These are phyloP conservation scores for Cinara cedri DNA, from an alignment of 2,888 invertebrate species.

Conservation along the genomic window DNA sequence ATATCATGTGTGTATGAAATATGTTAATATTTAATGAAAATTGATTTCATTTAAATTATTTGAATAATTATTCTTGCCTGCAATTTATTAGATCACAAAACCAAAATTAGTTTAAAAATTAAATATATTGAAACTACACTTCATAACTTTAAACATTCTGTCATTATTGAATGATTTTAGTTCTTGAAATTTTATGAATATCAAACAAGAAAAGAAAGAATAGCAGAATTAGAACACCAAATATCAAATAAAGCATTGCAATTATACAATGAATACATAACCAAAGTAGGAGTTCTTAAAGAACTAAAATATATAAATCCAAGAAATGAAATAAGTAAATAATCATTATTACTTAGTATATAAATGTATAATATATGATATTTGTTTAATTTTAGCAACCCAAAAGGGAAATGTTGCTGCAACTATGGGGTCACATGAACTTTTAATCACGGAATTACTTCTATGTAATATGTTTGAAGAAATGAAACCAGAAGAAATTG, in stretches of 20 bases:
- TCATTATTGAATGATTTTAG: slow-evolving; percentile 36
- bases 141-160: no score
- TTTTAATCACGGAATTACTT: slow-evolving; percentile 92
- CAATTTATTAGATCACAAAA: no score
- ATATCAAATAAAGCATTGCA: slow-evolving; percentile 73
- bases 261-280: slow-evolving; percentile 90
- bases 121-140: not conserved
- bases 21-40: not conserved
- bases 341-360: slow-evolving; percentile 61
- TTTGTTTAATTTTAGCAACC: slow-evolving; percentile 33
- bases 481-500: slow-evolving; percentile 88
- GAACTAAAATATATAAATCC: slow-evolving; percentile 77
- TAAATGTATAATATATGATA: slow-evolving; percentile 68
- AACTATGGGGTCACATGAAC: slow-evolving; percentile 81
- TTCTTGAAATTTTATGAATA: slow-evolving; percentile 50
- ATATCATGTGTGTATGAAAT: not conserved
- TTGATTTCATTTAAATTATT: no score
- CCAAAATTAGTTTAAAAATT: not conserved
- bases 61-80: no score
- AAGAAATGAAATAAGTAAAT: slow-evolving; percentile 50
- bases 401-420: slow-evolving; percentile 83
- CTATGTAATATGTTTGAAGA: slow-evolving; percentile 66
- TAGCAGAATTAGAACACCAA: slow-evolving; percentile 66
- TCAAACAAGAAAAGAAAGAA: slow-evolving; percentile 52
- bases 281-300: slow-evolving; percentile 77